Evolutionary conservation across 2,113 vertebrate species (phyloP).

Genomic region (Caretta caretta): DNA sequence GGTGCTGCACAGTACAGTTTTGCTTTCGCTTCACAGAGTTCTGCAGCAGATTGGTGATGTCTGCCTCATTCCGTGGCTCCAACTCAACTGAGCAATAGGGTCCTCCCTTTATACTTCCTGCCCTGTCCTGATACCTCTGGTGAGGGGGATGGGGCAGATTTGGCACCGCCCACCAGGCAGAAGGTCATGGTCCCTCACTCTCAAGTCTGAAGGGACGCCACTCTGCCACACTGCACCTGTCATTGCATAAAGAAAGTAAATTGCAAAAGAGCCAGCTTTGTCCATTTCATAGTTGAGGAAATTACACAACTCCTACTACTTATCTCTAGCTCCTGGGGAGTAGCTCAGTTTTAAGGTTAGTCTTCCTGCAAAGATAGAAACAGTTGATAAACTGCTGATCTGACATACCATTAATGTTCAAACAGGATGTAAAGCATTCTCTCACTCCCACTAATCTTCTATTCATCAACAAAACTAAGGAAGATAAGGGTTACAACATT

Average conservation of each 20-base stretch:
- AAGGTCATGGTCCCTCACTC: no score
- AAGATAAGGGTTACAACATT: slow-evolving; percentile 37
- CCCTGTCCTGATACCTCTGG: no score
- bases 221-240: neutral
- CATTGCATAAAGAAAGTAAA: neutral
- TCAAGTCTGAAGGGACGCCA: no score
- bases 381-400: slow-evolving; percentile 44
- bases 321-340: slow-evolving; percentile 33
- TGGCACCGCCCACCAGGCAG: no score
- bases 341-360: slow-evolving; percentile 21
- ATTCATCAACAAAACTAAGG: neutral
- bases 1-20: no score
- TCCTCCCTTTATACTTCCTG: no score
- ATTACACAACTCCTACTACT: slow-evolving; percentile 37
- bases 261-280: neutral
- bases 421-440: neutral
- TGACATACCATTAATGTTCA: slow-evolving; percentile 36
- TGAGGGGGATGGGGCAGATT: no score
- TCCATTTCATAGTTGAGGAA: slow-evolving; percentile 13
- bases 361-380: slow-evolving; percentile 42
- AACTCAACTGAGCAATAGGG: no score
- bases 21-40: no score
- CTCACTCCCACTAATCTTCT: neutral
- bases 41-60: no score
- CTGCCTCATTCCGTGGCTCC: no score